Base-by-base conservation (phyloP, 2,797 vertebrate genomes). In the Neostethus bicornis region DNA sequence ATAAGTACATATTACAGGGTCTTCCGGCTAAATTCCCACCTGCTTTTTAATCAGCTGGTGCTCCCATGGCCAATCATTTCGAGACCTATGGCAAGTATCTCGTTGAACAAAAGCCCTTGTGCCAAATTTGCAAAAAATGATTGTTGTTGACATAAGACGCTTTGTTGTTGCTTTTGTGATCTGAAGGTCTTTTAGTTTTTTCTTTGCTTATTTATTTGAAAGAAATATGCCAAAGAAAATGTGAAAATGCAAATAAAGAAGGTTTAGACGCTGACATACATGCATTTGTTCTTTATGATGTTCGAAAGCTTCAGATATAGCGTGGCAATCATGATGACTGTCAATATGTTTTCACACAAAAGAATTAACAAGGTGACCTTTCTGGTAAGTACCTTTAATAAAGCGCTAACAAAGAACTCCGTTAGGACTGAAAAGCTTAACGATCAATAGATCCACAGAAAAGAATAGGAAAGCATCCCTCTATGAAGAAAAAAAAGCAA, bases 401-500 rank as follows among this genome's bases (percentile, higher is more conserved):
- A 66, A 45, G 54, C 50, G 31, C 57, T 51, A 73, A 63, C 77
- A 67, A 85, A 69, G 55, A 74, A 66, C 2, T 19, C 43, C 52
- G 69, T 76, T 73, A 69, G 55, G 50, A 74, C 29, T 50, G 37
- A 51, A 81, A 64, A 76, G 69, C 71, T 43, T 73, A 61, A 51
- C 32, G 63, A 82, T 83, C 82, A 76, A 83, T 83, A 76, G 16
- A 16, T 61, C 43, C 49, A 66, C 77, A 68, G 53, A 38, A 53
- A 38, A 65, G 35, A 61, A 63, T 70, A 25, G 44, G 3, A 6
- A 1, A 34, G 57, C 47, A 78, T 75, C 77, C 76, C 81, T 79
- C 66, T 51, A 34, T 52, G 0, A 45, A 66, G 60, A 47, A 55
- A 54, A 60, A 20, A 68, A 65, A 75, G 75, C 66, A 73, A 77